A percentile compares a stretch with the other conserved stretches of the same genome.
These are phyloP conservation scores for Carcinoscorpius rotundicauda DNA, from an alignment of 1,140 invertebrate species.

Conservation along the genomic window DNA sequence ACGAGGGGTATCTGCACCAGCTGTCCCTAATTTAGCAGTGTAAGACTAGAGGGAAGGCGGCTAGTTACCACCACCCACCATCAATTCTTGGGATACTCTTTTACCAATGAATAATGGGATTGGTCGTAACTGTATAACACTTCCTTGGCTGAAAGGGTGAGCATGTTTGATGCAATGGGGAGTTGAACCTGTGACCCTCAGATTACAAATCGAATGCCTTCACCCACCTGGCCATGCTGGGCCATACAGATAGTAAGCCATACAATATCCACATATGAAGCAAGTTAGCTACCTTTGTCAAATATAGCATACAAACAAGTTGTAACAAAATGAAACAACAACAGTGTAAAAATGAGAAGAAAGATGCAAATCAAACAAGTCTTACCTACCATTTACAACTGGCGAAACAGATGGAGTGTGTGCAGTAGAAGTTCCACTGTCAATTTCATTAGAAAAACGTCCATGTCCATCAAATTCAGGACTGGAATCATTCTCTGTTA, in stretches of 20 bases:
- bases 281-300: background rate
- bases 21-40: no score
- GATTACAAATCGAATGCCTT: no score
- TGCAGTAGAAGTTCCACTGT: conserved; percentile 77
- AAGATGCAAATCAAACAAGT: no score
- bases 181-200: no score
- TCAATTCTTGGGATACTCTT: no score
- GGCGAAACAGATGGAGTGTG: conserved; percentile 74
- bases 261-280: background rate
- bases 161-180: no score
- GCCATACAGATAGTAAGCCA: background rate
- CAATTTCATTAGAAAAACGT: conserved; percentile 54
- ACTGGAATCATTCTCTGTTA: background rate
- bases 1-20: no score
- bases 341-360: background rate
- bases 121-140: no score
- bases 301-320: background rate
- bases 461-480: conserved; percentile 50
- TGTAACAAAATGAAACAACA: background rate
- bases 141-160: no score
- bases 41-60: no score
- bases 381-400: conserved; percentile 26
- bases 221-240: background rate
- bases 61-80: no score
- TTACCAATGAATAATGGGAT: no score